Evolutionary conservation across 2,888 invertebrate genomes (phyloP).

Genomic region (Acronicta leporina): DNA sequence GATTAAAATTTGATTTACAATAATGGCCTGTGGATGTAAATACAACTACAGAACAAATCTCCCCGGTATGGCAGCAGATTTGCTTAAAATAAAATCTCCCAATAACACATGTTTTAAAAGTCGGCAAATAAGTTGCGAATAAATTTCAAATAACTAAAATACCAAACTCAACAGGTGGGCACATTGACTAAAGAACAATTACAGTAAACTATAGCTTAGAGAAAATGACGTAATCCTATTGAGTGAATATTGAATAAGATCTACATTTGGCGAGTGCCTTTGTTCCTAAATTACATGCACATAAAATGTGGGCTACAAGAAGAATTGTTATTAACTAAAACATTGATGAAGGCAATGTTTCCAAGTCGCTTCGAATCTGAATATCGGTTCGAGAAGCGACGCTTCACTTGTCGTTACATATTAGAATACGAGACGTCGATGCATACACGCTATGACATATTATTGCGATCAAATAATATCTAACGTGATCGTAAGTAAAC

Average conservation of each 20-base stretch:
- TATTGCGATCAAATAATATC: constrained; percentile 10
- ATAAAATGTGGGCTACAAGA: constrained; percentile 46
- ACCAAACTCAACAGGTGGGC: constrained; percentile 82
- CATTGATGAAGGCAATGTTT: constrained; percentile 23
- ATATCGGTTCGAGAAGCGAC: constrained; percentile 53
- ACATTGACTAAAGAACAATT: constrained; percentile 81
- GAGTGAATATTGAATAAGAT: constrained; percentile 60
- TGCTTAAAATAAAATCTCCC: constrained; percentile 3
- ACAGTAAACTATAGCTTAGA: constrained; percentile 67
- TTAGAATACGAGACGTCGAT: constrained; percentile 26
- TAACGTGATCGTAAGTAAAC: constrained; percentile 32
- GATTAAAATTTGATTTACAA: constrained; percentile 13
- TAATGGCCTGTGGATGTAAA: constrained; percentile 3
- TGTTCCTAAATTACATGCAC: constrained; percentile 49
- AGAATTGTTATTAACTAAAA: constrained; percentile 32
- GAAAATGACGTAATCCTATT: constrained; percentile 62
- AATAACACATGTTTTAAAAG: constrained; percentile 26
- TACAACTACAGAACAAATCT: neutral
- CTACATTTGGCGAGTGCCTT: constrained; percentile 61
- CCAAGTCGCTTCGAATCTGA: constrained; percentile 25
- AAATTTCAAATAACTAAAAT: constrained; percentile 68
- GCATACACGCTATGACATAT: constrained; percentile 33
- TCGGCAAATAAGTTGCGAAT: constrained; percentile 55
- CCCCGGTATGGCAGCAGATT: constrained; percentile 4
- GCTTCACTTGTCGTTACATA: constrained; percentile 29